These are phyloP conservation scores for Hirtodrosophila alboralis DNA, from an alignment of 2,888 invertebrate species.

Conservation along the genomic window DNA sequence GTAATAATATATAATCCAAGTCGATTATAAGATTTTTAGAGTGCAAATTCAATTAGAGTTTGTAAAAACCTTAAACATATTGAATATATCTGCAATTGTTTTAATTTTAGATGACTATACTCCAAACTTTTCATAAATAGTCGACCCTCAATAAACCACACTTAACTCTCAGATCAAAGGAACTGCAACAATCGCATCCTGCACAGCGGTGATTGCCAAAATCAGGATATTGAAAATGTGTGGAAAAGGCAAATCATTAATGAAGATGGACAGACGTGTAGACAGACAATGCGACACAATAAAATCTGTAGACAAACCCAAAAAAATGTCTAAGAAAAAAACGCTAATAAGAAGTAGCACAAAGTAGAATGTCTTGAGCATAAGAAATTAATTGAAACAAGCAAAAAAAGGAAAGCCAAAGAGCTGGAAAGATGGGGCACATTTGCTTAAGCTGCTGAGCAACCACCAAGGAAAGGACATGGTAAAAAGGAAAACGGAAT, in stretches of 20 bases:
- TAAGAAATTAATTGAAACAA: slow-evolving; percentile 70
- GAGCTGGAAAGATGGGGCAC: slow-evolving; percentile 30
- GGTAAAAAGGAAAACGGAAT: slow-evolving; percentile 2
- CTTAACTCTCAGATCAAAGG: slow-evolving; percentile 43
- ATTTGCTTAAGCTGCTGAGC: slow-evolving; percentile 49
- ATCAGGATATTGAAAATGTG: slow-evolving; percentile 24
- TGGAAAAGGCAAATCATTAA: slow-evolving; percentile 42
- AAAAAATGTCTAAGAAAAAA: slow-evolving; percentile 31
- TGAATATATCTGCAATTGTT: too few species aligned
- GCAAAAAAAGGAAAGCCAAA: slow-evolving; percentile 7
- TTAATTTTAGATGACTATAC: background rate
- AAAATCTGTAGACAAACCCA: slow-evolving; percentile 17
- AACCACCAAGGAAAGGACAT: slow-evolving; percentile 21
- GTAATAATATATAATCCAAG: too few species aligned
- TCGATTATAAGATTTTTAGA: too few species aligned
- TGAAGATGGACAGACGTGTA: slow-evolving; percentile 51
- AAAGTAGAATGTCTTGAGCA: slow-evolving; percentile 56
- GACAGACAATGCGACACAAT: slow-evolving; percentile 32
- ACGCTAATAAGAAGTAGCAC: slow-evolving; percentile 59
- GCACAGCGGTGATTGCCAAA: slow-evolving; percentile 42
- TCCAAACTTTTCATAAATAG: slow-evolving; percentile 10
- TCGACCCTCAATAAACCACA: slow-evolving; percentile 34
- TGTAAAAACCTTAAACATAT: too few species aligned
- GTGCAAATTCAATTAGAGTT: too few species aligned
- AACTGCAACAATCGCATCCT: slow-evolving; percentile 22